Evolutionary conservation across 2,797 vertebrate species (phyloP), one percentile per base, ranked within the genome.

Genomic region (Enteromius treurensis): DNA sequence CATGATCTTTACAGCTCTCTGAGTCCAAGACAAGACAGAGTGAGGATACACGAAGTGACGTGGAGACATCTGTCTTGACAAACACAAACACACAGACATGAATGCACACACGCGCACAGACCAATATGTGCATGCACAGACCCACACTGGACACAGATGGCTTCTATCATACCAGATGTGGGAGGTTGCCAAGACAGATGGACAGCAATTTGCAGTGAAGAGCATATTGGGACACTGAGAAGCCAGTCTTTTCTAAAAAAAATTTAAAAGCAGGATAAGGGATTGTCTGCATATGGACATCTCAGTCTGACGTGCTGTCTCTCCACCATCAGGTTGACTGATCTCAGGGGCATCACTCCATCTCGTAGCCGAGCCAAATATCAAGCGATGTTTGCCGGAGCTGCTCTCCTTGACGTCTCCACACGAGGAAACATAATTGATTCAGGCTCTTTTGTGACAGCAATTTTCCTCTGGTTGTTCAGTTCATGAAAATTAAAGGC

Each of bases 161-260:
- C 83, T 83, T 73, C 86, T 49, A 78, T 82, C 78, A n/a, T 80
- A 79, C 73, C 79, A 86, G 82, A 86, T 81, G 88, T 84, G 75
- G 83, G 70, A 85, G 77, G 71, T 76, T 81, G 68, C 69, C 79
- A 86, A 84, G 87, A 87, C 88, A 89, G 88, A 89, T 87, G 88
- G 87, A 87, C 82, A 34, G 79, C 71, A 84, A 88, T 85, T 88
- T 87, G 77, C 84, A 77, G 53, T 77, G 78, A 84, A 84, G 87
- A 75, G 81, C 69, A 85, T 78, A 51, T 62, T 21, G 85, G 83
- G 84, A 81, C 73, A 74, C 82, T 55, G 34, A 81, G 70, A 42
- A 79, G 80, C 68, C 65, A 74, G 67, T 84, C 58, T 77, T 84
- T 84, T 83, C 68, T 83, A 64, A 45, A n/a, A n/a, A n/a, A n/a